These are phyloP conservation scores for Hofmannophila pseudospretella DNA, from an alignment of 2,888 invertebrate genomes.

Conservation along the genomic window DNA sequence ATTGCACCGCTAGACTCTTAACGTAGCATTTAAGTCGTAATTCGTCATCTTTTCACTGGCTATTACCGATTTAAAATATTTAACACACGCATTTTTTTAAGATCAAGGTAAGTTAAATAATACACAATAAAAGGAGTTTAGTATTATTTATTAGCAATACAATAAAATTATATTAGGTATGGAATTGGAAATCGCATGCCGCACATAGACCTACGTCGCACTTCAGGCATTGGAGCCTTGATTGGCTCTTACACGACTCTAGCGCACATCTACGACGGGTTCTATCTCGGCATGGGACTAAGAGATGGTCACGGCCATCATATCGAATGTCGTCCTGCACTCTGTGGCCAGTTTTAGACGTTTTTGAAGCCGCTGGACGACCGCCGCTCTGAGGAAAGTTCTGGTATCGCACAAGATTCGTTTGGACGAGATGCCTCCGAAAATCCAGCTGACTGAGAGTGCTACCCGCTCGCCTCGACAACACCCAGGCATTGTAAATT, in stretches of 20 bases:
- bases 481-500: slow-evolving; percentile 22
- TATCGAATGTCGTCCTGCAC: slow-evolving; percentile 2
- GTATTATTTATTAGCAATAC: neutral
- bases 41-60: too few species aligned
- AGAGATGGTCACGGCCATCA: slow-evolving; percentile 1
- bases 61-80: too few species aligned
- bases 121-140: too few species aligned
- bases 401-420: neutral
- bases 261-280: slow-evolving; percentile 1
- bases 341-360: neutral
- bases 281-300: neutral
- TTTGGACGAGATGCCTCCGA: too few species aligned
- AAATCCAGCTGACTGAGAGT: too few species aligned
- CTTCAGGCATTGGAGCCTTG: neutral
- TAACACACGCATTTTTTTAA: too few species aligned
- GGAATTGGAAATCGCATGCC: slow-evolving; percentile 1
- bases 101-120: too few species aligned
- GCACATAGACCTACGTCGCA: neutral
- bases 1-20: too few species aligned
- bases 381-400: neutral
- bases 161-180: slow-evolving; percentile 1
- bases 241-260: neutral
- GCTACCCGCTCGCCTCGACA: slow-evolving; percentile 11
- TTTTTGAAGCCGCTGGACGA: slow-evolving; percentile 1
- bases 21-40: too few species aligned